Evolutionary conservation across 1,140 invertebrate species (phyloP), one percentile per base, ranked within the genome.

Genomic region (Drosophila arizonae): DNA sequence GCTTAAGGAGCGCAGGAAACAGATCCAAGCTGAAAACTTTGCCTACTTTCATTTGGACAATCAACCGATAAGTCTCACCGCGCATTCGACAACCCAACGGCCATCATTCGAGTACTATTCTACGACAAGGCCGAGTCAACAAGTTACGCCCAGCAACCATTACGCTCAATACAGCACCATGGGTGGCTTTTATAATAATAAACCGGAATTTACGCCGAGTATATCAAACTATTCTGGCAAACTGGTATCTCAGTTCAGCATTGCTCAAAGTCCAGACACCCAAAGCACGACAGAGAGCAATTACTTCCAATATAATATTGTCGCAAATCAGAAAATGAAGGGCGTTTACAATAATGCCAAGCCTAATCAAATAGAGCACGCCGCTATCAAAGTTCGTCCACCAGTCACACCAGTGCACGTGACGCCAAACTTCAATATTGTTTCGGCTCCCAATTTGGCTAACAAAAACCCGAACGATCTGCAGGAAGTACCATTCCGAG

Each of bases 111-210:
- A 71, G 0, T 55, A 77, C 43, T 79, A 76, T 48, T 70, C 74
- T 6, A 71, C 21, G 56, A 56, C 30, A 1, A 84, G 73, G 43
- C 66, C 65, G 4, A 21, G 48, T 2, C 65, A 76, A 2, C 79
- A 79, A 54, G 79, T 84, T 8, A 90, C 89, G 4, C 68, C 84
- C 3, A 92, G 92, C 71, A 92, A 92, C 39, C 92, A 92, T 11
- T 93, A 92, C 80, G 64, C 91, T 6, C 85, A 93, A 15, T 91
- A 93, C 46, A 92, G 90, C 64, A 92, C 91, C 43, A 91, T 92
- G 77, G 93, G 93, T 43, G 93, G 93, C 39, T 94, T 94, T 90
- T 93, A 92, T 61, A 94, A 94, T 48, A 87, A 79, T 45, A 79
- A 80, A 36, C 21, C 43, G 9, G 63, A 81, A 3, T 65, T 72